Evolutionary conservation across 2,797 vertebrate species (phyloP).

Genomic region (Valencia hispanica): DNA sequence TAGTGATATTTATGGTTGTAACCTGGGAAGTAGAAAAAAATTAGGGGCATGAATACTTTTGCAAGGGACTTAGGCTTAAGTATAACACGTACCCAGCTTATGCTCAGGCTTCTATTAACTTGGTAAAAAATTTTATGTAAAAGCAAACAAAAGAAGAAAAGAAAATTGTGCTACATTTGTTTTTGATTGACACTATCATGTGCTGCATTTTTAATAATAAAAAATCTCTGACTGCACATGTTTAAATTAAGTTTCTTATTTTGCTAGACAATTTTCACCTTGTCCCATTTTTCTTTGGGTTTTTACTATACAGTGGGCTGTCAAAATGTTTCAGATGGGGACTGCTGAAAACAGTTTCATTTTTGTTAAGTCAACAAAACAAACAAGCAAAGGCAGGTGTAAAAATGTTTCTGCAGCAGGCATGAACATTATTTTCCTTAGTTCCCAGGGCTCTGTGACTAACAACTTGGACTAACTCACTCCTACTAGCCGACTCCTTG

Average conservation of each 20-base stretch:
- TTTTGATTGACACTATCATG: background rate
- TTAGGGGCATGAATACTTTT: background rate
- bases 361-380: constrained; percentile 39
- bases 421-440: constrained; percentile 21
- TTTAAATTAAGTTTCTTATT: constrained; percentile 15
- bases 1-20: background rate
- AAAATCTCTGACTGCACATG: background rate
- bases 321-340: constrained; percentile 46
- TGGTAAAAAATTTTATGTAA: background rate
- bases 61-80: background rate
- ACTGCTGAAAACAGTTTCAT: constrained; percentile 28
- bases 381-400: constrained; percentile 32
- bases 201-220: background rate
- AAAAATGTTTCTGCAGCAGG: constrained; percentile 22
- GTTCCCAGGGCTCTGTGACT: constrained; percentile 14
- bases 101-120: background rate
- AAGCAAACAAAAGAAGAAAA: no score
- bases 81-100: background rate
- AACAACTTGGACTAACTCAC: constrained; percentile 13
- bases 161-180: no score
- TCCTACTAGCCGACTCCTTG: constrained; percentile 8
- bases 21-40: background rate
- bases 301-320: constrained; percentile 27
- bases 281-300: constrained; percentile 39
- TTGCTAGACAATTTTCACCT: constrained; percentile 24